Base-by-base conservation (phyloP, 2,797 vertebrate species). In the Enoplosus armatus region DNA sequence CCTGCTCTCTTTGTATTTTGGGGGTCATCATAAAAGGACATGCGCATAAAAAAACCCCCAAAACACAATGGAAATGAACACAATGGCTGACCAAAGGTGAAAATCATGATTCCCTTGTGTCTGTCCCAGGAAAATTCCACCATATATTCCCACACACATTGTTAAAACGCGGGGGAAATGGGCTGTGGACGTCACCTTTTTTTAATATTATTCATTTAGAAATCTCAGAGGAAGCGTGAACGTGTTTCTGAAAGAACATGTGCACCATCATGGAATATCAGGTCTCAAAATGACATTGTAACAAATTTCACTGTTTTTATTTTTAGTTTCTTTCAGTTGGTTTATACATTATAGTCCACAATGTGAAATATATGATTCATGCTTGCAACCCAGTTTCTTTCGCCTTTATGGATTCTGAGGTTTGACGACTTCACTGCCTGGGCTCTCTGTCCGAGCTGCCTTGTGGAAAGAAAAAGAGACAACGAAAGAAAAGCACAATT, bases 61-160 rank as follows among this genome's bases (percentile, higher is more conserved):
- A n/a, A 94, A 93, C 91, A 95, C 95, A 95, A 95, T 95, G 89
- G 93, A 77, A 86, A 85, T 77, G 89, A 89, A 91, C 74, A 93
- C 93, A 95, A 95, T 94, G 87, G 88, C 62, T 45, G 84, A 79
- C n/a, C 79, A 83, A 80, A 89, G 89, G 91, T 91, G 86, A 89
- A 87, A 90, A 81, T 85, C 77, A 86, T 20, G 72, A 88, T 90
- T 92, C 91, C 90, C 84, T 31, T 1, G 86, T 86, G 92, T 84
- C 81, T 77, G 64, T 86, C 33, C 15, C 47, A 24, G 59, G 26
- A 41, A 86, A 85, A 89, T 90, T 89, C 82, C 85, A 75, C 12
- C 72, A 72, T 58, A 76, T 77, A 86, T 94, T 90, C 86, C 89
- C 91, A 93, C 89, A 89, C 85, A 88, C 54, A 18, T 62, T 72